A percentile compares a stretch with the other conserved stretches of the same genome.
phyloP scores from a whole-genome alignment of 2,797 vertebrate genomes.

The Muscicapa comitata region DNA sequence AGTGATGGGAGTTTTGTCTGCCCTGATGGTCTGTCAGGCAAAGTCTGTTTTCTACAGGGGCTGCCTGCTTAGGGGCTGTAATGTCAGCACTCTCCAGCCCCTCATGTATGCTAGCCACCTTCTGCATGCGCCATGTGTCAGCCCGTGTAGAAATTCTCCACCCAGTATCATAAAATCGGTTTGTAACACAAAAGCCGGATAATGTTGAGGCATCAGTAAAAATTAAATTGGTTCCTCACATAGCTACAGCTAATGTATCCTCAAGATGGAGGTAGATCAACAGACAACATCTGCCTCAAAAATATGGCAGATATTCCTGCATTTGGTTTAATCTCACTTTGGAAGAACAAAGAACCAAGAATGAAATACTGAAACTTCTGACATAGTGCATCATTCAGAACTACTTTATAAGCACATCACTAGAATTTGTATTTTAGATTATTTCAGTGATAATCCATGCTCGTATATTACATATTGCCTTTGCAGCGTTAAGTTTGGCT shows the following conservation, averaged over 20 bases:
- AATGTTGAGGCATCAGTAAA: background rate
- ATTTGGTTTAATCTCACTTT: background rate
- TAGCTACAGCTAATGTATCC: background rate
- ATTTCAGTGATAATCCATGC: background rate
- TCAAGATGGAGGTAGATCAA: background rate
- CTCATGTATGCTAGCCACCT: rapidly evolving
- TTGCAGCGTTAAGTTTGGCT: rapidly evolving
- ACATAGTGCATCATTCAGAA: background rate
- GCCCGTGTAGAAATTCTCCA: background rate
- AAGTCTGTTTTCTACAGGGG: too few relatives aligned
- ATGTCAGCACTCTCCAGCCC: background rate
- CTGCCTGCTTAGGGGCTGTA: too few relatives aligned
- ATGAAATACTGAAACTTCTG: background rate
- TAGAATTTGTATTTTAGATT: background rate
- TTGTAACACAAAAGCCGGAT: background rate
- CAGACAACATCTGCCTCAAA: background rate
- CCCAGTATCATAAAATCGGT: background rate
- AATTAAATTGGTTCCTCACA: background rate
- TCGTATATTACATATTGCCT: background rate
- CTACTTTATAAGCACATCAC: background rate
- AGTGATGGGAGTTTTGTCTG: too few relatives aligned
- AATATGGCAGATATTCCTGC: background rate
- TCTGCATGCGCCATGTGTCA: background rate
- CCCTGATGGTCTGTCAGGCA: too few relatives aligned
- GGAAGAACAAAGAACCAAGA: background rate